Percentiles rank a stretch among this genome's conserved stretches.
Conservation (phyloP, 1,140 invertebrate genomes). For the Zaprionus davidi region DNA sequence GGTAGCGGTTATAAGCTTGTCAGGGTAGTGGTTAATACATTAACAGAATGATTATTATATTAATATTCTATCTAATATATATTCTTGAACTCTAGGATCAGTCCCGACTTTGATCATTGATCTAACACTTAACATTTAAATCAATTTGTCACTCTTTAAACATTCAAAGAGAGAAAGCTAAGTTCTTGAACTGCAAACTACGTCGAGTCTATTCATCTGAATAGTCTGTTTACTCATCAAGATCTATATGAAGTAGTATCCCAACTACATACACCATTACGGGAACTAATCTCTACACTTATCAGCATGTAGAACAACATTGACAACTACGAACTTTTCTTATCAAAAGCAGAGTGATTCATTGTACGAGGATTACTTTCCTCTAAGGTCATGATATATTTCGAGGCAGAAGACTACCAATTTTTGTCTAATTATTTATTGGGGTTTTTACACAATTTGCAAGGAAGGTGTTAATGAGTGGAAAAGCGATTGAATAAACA, state of each 20-base stretch:
- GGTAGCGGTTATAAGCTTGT: too few relatives aligned
- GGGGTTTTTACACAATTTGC: neutral
- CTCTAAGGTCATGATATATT: neutral
- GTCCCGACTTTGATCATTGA: too few relatives aligned
- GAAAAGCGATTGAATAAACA: neutral
- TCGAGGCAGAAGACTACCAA: neutral
- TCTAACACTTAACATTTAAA: too few relatives aligned
- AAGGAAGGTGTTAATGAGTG: neutral
- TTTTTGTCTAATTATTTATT: neutral
- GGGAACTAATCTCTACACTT: neutral
- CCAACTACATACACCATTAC: neutral
- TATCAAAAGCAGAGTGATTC: neutral
- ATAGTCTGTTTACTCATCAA: neutral
- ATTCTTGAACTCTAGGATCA: neutral
- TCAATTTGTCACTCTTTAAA: neutral
- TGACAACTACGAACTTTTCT: neutral
- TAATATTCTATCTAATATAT: too few relatives aligned
- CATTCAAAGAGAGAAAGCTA: too few relatives aligned
- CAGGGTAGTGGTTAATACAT: too few relatives aligned
- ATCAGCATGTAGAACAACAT: neutral
- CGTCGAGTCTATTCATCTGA: too few relatives aligned
- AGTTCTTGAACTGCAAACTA: too few relatives aligned
- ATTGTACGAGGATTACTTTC: neutral
- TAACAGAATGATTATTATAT: too few relatives aligned
- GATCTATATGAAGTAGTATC: slow-evolving; percentile 1